Percentiles rank a stretch among this genome's conserved stretches.
These are phyloP conservation scores for Leucopternis melanops DNA, from an alignment of 2,113 vertebrate species.

Conservation along the genomic window DNA sequence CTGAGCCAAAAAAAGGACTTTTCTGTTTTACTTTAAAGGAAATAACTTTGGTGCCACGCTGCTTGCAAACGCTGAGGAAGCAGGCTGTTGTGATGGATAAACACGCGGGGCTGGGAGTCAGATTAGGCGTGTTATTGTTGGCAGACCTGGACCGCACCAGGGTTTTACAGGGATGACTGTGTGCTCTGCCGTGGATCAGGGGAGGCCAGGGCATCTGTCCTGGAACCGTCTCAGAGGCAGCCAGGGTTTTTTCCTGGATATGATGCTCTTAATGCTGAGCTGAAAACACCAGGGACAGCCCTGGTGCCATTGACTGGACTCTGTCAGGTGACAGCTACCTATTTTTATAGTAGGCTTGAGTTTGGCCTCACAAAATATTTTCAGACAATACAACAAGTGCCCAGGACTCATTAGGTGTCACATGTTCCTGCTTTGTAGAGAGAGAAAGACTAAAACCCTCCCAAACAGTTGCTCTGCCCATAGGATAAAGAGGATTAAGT, in stretches of 20 bases:
- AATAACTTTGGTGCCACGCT: not conserved
- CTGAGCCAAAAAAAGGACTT: not conserved
- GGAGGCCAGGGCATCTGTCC: not conserved
- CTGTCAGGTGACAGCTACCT: not conserved
- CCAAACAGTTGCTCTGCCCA: not conserved
- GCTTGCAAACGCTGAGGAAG: not conserved
- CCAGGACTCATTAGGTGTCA: not conserved
- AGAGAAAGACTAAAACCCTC: slow-evolving; percentile 14
- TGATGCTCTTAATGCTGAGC: not conserved
- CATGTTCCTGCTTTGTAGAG: not conserved
- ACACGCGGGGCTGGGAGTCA: not conserved
- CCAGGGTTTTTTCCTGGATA: not conserved
- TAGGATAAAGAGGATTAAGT: slow-evolving; percentile 44
- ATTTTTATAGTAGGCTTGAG: not conserved
- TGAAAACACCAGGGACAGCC: not conserved
- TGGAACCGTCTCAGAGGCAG: not conserved
- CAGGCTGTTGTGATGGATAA: not conserved
- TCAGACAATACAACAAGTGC: not conserved
- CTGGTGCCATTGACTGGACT: not conserved
- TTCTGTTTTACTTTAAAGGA: not conserved
- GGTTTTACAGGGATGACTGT: not conserved
- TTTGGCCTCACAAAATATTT: not conserved
- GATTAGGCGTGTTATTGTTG: not conserved
- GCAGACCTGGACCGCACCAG: not conserved
- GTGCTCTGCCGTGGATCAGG: not conserved